These are phyloP conservation scores for Oeneis ivallda DNA, from an alignment of 2,888 invertebrate species.

Conservation along the genomic window DNA sequence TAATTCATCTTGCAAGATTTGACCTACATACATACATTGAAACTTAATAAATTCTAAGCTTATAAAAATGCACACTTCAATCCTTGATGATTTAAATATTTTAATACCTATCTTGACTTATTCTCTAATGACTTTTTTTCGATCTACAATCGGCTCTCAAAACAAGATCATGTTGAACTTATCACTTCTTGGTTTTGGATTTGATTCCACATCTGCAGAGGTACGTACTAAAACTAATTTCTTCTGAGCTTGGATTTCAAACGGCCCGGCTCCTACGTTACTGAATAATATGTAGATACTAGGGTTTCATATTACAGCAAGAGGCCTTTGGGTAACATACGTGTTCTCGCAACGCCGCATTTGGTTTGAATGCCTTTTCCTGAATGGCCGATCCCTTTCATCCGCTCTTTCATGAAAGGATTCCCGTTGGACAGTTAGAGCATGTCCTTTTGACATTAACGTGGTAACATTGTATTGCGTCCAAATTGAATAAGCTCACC, in stretches of 20 bases:
- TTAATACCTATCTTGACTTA: too few relatives aligned
- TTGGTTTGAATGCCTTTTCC: conserved; percentile 19
- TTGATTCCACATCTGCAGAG: too few relatives aligned
- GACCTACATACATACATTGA: too few relatives aligned
- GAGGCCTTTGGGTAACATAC: conserved; percentile 13
- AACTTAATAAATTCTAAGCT: too few relatives aligned
- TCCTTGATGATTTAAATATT: too few relatives aligned
- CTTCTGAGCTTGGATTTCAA: neutral
- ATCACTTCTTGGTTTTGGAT: too few relatives aligned
- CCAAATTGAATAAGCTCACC: neutral
- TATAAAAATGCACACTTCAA: too few relatives aligned
- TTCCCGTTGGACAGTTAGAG: conserved; percentile 1
- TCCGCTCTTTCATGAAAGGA: conserved; percentile 30
- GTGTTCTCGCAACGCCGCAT: conserved; percentile 9
- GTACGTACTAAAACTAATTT: too few relatives aligned
- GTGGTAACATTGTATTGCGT: neutral
- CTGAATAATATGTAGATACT: neutral
- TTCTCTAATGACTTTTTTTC: too few relatives aligned
- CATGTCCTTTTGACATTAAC: neutral
- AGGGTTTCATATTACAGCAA: conserved; percentile 2
- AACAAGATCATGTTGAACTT: too few relatives aligned
- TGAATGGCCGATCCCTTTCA: conserved; percentile 22
- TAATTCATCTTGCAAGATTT: too few relatives aligned
- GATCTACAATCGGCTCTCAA: too few relatives aligned
- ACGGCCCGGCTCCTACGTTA: neutral